Evolutionary conservation across 92 coral and sea anemone species (phyloP).

Genomic region (Epizoanthus stellaris): DNA sequence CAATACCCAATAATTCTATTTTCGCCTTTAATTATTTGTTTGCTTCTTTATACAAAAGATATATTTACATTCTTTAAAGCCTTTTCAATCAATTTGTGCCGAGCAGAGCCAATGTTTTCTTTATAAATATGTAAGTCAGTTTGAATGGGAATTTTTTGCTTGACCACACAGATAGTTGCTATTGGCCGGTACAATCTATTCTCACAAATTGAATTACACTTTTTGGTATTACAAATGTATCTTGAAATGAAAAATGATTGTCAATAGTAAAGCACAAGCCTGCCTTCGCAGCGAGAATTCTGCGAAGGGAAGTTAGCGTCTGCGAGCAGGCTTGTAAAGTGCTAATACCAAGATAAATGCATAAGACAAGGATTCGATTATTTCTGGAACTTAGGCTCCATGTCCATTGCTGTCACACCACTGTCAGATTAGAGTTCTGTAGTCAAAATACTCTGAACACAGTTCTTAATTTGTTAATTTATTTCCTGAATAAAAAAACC

Average conservation of each 20-base stretch:
- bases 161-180: too few relatives aligned
- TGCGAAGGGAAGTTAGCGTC: too few relatives aligned
- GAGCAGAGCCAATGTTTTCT: too few relatives aligned
- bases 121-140: too few relatives aligned
- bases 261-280: too few relatives aligned
- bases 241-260: not conserved
- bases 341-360: too few relatives aligned
- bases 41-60: not conserved
- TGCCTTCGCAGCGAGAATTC: too few relatives aligned
- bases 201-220: not conserved
- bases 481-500: slow-evolving; percentile 40
- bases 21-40: not conserved
- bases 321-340: too few relatives aligned
- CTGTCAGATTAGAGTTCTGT: not conserved
- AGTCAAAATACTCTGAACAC: not conserved
- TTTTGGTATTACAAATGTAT: not conserved
- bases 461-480: slow-evolving; percentile 10
- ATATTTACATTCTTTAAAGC: not conserved
- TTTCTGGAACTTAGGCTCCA: too few relatives aligned
- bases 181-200: not conserved
- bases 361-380: too few relatives aligned
- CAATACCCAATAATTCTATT: not conserved
- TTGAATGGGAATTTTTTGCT: too few relatives aligned
- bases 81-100: too few relatives aligned
- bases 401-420: not conserved